These are phyloP conservation scores for Spondyliosoma cantharus DNA, from an alignment of 2,797 vertebrate genomes.

Conservation along the genomic window DNA sequence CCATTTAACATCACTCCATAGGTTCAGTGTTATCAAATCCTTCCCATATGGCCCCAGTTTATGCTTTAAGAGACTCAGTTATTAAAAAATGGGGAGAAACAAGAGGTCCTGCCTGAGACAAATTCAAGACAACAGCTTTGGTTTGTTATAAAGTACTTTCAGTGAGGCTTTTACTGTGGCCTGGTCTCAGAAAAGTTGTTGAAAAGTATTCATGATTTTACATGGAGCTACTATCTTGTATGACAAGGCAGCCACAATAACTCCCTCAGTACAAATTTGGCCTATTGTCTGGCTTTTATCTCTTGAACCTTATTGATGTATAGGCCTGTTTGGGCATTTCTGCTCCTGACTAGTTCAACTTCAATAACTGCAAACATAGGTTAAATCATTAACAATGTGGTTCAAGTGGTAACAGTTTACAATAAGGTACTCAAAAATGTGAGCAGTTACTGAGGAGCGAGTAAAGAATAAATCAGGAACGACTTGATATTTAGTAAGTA, in stretches of 20 bases:
- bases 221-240: slow-evolving; percentile 16
- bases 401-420: neutral
- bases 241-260: slow-evolving; percentile 20
- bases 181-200: slow-evolving; percentile 22
- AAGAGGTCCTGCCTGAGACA: slow-evolving; percentile 8
- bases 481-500: too few species aligned
- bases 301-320: neutral
- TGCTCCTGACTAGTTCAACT: slow-evolving; percentile 11
- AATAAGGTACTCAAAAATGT: too few species aligned
- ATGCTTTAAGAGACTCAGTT: slow-evolving; percentile 46
- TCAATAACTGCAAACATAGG: slow-evolving; percentile 7
- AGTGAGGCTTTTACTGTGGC: neutral
- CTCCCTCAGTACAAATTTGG: slow-evolving; percentile 11
- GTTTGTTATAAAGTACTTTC: slow-evolving; percentile 27
- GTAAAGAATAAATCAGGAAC: too few species aligned
- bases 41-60: slow-evolving; percentile 58
- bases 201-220: slow-evolving; percentile 25
- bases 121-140: slow-evolving; percentile 32
- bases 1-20: slow-evolving; percentile 64
- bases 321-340: neutral
- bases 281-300: slow-evolving; percentile 2
- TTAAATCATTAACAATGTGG: slow-evolving; percentile 17
- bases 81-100: slow-evolving; percentile 31
- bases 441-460: too few species aligned
- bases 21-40: slow-evolving; percentile 60